Base-by-base conservation (phyloP, 2,113 vertebrate genomes). In the Bombycilla garrulus region DNA sequence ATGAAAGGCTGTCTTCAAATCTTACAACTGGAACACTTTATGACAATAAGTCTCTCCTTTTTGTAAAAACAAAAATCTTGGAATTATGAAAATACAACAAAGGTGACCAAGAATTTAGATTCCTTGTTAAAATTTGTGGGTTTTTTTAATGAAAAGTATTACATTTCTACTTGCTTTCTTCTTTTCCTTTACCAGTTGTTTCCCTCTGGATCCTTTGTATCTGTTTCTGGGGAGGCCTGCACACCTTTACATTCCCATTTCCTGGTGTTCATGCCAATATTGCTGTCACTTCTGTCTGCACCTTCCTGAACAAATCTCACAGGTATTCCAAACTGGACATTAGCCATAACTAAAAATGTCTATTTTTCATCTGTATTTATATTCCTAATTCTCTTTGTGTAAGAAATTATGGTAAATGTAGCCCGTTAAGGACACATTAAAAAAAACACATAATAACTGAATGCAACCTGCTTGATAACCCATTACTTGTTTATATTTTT, bases 1-100 rank as follows among this genome's bases (percentile, higher is more conserved):
- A 95, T 74, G 90, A 95, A 92, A 95, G 79, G 72, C 48, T 93
- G 74, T 70, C 81, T 90, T 82, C 33, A 72, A 87, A 69, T 65
- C 45, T 73, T 92, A 58, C 50, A 93, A 58, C 56, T 56, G 44
- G 58, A 87, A 58, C 58, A 58, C 16, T 78, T 93, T 7, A 45
- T 45, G 45, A 79, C 40, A 81, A 58, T 51, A 14, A 86, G 45
- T 47, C n/a, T 54, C 24, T 20, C 6, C 25, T 82, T 86, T 62
- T 80, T 60, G 18, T 38, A 58, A 71, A 56, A 88, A 40, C 10
- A 76, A 53, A 38, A 77, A 53, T 21, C 73, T 35, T 35, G 12
- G 19, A 81, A 86, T 61, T 60, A 76, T 22, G 28, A n/a, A 81
- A 78, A 40, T 40, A 76, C 6, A 67, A 60, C 6, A 76, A 62